Base-by-base conservation (phyloP, 2,888 invertebrate species). In the Chydorus sphaericus region DNA sequence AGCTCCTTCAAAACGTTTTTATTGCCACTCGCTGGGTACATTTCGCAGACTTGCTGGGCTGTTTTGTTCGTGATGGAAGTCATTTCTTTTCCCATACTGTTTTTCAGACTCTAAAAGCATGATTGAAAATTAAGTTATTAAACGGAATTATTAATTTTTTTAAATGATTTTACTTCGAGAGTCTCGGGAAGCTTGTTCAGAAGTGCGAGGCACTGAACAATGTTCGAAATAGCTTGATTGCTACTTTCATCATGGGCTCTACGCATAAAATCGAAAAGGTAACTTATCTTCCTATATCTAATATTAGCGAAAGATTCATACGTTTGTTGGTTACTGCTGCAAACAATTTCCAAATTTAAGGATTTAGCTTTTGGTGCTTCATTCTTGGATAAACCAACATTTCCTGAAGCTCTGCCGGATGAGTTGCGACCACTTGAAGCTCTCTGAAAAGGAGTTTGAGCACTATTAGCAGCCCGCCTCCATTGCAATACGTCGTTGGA, bases 111-210 rank as follows among this genome's bases (percentile, higher is more conserved):
- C 50, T 50, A 18, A 20, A 57, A 31, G 49, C 31, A 59, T 33
- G 44, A 39, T n/a, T 3, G 39, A n/a, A 52, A 37, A 11, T 30
- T 33, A 8, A n/a, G 14, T 11, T 31, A 8, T 48, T 48, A 48
- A 3, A 3, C 48, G n/a, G 48, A 48, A 4, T 18, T 58, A 26
- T 29, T 16, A n/a, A 23, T 36, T 37, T 48, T 29, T 51, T 44
- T 31, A 26, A 48, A 49, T 50, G 26, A 56, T 57, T 31, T 63
- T 68, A 84, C 85, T 75, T 90, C 88, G 36, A 91, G 78, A 23
- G 89, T 85, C 64, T 87, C 89, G 54, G 86, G 84, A 63, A 92
- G 75, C 68, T 86, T 87, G 54, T 84, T 83, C 59, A 93, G 71
- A 58, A 86, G 78, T 14, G 83, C 85, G 54, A 93, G 76, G 59